Evolutionary conservation across 2,113 vertebrate species (phyloP), one percentile per base, ranked within the genome.

Genomic region (Perca fluviatilis): DNA sequence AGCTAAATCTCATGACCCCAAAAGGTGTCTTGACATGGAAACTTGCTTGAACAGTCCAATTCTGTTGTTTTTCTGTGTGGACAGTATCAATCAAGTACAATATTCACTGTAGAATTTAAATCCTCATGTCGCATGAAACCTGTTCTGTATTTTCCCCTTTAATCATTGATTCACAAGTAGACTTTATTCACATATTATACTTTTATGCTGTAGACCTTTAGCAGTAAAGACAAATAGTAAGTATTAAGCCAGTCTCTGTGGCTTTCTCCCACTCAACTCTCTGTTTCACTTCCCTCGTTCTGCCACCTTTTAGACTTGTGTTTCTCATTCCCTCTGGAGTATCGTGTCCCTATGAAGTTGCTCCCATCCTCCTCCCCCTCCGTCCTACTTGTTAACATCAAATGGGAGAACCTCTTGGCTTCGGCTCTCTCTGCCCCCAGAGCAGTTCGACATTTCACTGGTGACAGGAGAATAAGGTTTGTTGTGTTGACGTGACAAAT

Each of bases 331-430:
- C 65, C 69, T 68, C 68, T 57, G 46, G 62, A 71, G 30, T 21
- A 54, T 78, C 61, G 63, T 30, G 58, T 79, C 84, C 73, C 33
- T 49, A 3, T 66, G 77, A 85, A 72, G 68, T 71, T 43, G 67
- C 46, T 49, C 27, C 53, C 69, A 6, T 74, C 69, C n/a, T 74
- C 67, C 46, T 74, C 68, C 72, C 21, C 43, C 64, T 66, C 25
- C 60, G 66, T 76, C 69, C 80, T 56, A 78, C 80, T 80, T 74
- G 73, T 86, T 90, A 71, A 80, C 83, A 85, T 91, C 60, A 71
- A 86, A 76, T 62, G 7, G 5, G 11, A 75, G 30, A 74, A 67
- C 27, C 72, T 80, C 21, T 14, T n/a, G 33, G 66, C 79, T 54
- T 64, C 25, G 2, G 69, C 63, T 63, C 66, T 30, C 23, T 36